Conservation (phyloP, 1,140 invertebrate genomes). For the Drosophila busckii region DNA sequence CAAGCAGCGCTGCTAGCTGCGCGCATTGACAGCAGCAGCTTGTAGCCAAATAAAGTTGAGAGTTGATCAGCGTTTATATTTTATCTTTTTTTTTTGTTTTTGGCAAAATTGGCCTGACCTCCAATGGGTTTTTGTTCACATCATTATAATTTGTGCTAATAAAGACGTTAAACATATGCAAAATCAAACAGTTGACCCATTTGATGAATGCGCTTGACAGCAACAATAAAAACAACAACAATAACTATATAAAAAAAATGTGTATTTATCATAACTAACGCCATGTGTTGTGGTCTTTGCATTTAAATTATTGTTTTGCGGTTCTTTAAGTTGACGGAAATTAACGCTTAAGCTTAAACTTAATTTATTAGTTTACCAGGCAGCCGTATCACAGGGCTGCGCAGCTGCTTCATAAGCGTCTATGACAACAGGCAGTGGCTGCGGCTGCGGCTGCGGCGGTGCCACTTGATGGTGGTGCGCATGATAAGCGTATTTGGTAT, state of each 20-base stretch:
- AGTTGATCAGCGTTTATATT: constrained; percentile 28
- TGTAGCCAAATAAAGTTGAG: no score
- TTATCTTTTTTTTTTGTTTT: constrained; percentile 10
- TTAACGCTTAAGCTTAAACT: no score
- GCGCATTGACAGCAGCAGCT: no score
- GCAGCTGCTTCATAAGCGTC: background rate
- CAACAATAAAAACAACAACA: no score
- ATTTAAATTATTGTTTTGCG: constrained; percentile 46
- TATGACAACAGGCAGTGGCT: background rate
- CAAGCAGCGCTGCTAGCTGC: constrained; percentile 1
- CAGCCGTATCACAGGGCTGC: constrained; percentile 18
- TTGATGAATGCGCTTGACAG: constrained; percentile 32
- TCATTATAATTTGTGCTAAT: constrained; percentile 43
- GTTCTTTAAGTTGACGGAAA: no score
- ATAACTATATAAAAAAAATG: no score
- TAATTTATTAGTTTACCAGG: constrained; percentile 23
- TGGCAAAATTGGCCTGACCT: constrained; percentile 24
- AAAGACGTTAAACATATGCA: constrained; percentile 26
- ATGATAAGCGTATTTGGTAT: background rate
- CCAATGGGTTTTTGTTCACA: constrained; percentile 34
- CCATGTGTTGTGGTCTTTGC: constrained; percentile 1
- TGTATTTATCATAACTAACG: no score
- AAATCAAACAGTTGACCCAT: constrained; percentile 51
- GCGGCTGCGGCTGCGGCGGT: background rate
- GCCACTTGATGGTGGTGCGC: constrained; percentile 15